Percentiles rank a stretch among this genome's conserved stretches.
Evolutionary conservation across 2,113 vertebrate genomes (phyloP).

Genomic region (Calidris pygmaea): DNA sequence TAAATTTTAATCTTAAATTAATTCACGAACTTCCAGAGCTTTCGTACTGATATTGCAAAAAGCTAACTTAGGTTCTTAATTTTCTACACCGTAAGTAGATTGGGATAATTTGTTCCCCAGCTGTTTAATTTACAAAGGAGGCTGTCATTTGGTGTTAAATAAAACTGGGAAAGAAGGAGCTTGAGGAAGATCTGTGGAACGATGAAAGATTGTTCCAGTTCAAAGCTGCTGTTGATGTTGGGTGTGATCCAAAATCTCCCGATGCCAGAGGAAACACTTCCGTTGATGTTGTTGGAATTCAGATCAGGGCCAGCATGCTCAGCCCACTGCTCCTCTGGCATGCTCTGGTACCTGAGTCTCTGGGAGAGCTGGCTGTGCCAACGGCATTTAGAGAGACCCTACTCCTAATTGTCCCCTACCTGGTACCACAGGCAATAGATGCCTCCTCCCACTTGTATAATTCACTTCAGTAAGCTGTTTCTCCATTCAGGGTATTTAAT

Average conservation of each 20-base stretch:
- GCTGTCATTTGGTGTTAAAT: neutral
- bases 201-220: neutral
- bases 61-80: neutral
- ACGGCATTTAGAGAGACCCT: neutral
- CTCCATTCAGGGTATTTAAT: neutral
- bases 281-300: neutral
- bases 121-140: conserved; percentile 6
- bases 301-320: neutral
- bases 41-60: neutral
- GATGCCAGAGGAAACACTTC: neutral
- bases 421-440: neutral
- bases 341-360: neutral
- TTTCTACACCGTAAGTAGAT: neutral
- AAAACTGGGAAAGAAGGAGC: neutral
- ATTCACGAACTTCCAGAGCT: neutral
- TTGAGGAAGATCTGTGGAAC: neutral
- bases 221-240: conserved; percentile 1
- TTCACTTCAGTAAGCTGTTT: neutral
- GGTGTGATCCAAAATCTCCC: neutral
- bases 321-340: neutral
- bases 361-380: neutral
- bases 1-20: neutral
- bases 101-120: conserved; percentile 15
- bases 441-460: neutral
- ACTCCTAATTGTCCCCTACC: neutral